Evolutionary conservation across 2,113 vertebrate genomes (phyloP), one percentile per base, ranked within the genome.

Genomic region (Gallinago media): DNA sequence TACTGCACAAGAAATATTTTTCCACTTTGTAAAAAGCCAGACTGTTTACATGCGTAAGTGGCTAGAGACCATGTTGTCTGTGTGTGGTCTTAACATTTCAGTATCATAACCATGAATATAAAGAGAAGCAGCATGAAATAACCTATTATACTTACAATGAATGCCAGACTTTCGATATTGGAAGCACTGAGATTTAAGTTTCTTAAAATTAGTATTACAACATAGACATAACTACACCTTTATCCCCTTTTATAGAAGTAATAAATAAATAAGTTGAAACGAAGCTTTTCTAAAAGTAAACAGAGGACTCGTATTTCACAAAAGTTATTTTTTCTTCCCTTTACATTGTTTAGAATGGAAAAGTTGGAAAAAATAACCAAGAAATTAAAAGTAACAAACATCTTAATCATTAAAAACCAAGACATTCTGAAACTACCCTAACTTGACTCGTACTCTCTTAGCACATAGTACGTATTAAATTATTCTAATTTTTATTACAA

Each of bases 21-120:
- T 98, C 98, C 98, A 98, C 97, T 98, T 98, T 98, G 97, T 98
- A 98, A 98, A 98, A 98, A 98, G 96, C 97, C 98, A 98, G 98
- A 98, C 98, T 98, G 98, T 98, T 98, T 98, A 98, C 98, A 98
- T 85, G 98, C 62, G 1, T 97, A 98, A 98, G 98, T 98, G 97
- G 98, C 97, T 98, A 97, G 97, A 98, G 97, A 98, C 96, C 97
- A 97, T 97, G 97, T 98, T 98, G 97, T 95, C 97, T 98, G 98
- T 98, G 98, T 98, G 98, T 98, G 98, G 98, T 98, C 98, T 98
- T 96, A 97, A 98, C 98, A 98, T 98, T 98, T 98, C 98, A 98
- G 97, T 98, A 97, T 97, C 98, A 97, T 97, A 98, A 97, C 98
- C 98, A 98, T 78, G 97, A 98, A 98, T 92, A 97, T 98, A 98